Base-by-base conservation (phyloP, 1,140 invertebrate species). In the Piezodorus guildinii region DNA sequence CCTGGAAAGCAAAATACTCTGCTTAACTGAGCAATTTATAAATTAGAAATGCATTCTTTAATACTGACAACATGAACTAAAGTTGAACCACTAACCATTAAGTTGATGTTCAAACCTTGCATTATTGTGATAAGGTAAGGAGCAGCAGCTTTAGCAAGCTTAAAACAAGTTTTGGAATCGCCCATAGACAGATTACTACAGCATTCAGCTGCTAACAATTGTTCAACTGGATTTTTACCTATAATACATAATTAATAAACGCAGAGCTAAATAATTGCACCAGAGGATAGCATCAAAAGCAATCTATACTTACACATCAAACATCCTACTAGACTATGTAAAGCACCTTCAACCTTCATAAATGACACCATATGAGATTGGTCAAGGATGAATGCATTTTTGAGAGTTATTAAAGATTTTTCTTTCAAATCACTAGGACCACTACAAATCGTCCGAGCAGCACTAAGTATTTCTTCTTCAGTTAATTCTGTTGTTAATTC, bases 171-270 rank as follows among this genome's bases (percentile, higher is more conserved):
- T 56, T 68, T 71, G 2, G 51, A 30, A 34, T 76, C 72, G 5
- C 74, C 77, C 0, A 77, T 67, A 1, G 75, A 70, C 17, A 79
- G 65, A 65, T 79, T 79, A 65, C 77, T 78, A 9, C 69, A 69
- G 65, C 76, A 77, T 1, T 73, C 75, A 10, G 73, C 73, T 0
- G 77, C 75, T 17, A 69, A 67, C 65, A 73, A 71, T 64, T 77
- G 76, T 25, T 71, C 72, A 6, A 67, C 70, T 2, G 72, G 68
- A 68, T 77, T 70, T 44, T 68, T 66, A 63, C 76, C 77, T 78
- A 68, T 17, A 73, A 72, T n/a, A 63, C 5, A 64, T 27, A 63
- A 49, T 60, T 27, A n/a, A 39, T 39, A 19, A 34, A 65, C 3
- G 15, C 34, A 1, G 12, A 63, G 58, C 19, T 15, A 54, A 52